Conservation (phyloP, 2,888 invertebrate species). For the Pherbina coryleti region DNA sequence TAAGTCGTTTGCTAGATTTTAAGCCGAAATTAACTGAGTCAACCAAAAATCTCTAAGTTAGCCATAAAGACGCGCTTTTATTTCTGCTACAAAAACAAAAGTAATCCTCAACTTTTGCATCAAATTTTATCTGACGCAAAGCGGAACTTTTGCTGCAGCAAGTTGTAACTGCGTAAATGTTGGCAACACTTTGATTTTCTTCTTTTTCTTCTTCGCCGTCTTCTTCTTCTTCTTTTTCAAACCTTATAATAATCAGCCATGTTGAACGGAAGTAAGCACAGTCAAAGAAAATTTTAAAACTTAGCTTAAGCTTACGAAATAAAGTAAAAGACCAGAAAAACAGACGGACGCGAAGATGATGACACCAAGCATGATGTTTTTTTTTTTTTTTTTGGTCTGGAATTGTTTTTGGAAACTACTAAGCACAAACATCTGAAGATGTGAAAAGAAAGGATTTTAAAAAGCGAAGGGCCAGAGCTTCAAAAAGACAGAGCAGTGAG, state of each 20-base stretch:
- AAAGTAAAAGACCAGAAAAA: constrained; percentile 11
- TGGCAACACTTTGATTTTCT: background rate
- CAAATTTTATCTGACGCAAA: background rate
- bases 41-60: constrained; percentile 5
- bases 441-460: background rate
- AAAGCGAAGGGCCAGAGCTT: background rate
- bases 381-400: background rate
- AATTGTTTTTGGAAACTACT: background rate
- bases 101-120: constrained; percentile 3
- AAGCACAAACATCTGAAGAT: background rate
- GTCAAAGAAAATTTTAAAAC: constrained; percentile 3
- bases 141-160: background rate
- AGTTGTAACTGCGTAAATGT: constrained; percentile 2
- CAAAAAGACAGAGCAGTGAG: background rate
- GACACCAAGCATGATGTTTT: background rate
- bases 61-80: background rate
- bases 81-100: background rate
- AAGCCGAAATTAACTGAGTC: constrained; percentile 22
- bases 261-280: constrained; percentile 21
- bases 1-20: constrained; percentile 15
- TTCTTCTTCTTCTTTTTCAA: background rate
- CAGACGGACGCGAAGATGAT: background rate
- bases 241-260: constrained; percentile 21
- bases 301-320: constrained; percentile 5
- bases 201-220: background rate